Evolutionary conservation across 2,888 invertebrate species (phyloP).

Genomic region (Synanthedon andrenaeformis): DNA sequence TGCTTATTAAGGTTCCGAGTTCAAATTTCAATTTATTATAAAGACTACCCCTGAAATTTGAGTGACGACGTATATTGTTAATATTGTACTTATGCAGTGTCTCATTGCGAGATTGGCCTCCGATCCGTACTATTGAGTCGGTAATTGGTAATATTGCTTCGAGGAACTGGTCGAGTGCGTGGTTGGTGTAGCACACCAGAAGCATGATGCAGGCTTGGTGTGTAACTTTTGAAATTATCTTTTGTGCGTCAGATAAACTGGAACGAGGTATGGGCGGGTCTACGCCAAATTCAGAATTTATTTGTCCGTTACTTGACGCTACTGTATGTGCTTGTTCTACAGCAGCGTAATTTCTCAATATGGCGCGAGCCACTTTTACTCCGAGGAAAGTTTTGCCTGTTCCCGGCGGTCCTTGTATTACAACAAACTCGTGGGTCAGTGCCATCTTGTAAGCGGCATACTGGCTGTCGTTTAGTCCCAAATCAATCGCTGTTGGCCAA

Average conservation of each 20-base stretch:
- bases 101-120: conserved; percentile 74
- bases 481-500: conserved; percentile 55
- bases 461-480: conserved; percentile 76
- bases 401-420: conserved; percentile 90
- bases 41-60: neutral
- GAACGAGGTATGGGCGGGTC: neutral
- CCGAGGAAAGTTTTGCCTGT: conserved; percentile 88
- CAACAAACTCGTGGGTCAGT: conserved; percentile 75
- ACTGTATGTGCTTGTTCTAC: neutral
- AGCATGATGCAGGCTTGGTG: conserved; percentile 65
- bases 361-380: conserved; percentile 74
- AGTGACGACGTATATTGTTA: conserved; percentile 32
- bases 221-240: neutral
- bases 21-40: conserved; percentile 5
- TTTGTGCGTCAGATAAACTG: neutral
- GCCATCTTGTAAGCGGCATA: conserved; percentile 74
- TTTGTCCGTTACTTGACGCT: too few species aligned
- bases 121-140: conserved; percentile 74
- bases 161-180: conserved; percentile 87
- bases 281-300: neutral
- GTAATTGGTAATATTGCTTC: conserved; percentile 74
- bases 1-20: conserved; percentile 12
- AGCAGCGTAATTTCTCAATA: conserved; percentile 68
- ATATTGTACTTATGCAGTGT: conserved; percentile 45
- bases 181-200: conserved; percentile 86